phyloP scores from a whole-genome alignment of 2,888 invertebrate genomes.

The Agrotis puta region DNA sequence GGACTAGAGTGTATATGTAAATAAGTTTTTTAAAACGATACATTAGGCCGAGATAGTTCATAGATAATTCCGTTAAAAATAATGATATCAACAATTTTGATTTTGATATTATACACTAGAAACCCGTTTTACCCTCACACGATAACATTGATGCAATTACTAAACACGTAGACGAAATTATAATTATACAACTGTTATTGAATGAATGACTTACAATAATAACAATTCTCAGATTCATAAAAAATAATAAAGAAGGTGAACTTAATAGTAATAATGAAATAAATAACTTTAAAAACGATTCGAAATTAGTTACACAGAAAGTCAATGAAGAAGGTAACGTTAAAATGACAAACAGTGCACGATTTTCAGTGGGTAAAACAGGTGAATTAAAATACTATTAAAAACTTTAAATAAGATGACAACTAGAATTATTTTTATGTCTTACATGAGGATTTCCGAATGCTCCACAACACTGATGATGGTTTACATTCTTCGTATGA shows the following conservation, averaged over 20 bases:
- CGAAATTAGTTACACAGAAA: neutral
- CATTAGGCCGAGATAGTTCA: constrained; percentile 42
- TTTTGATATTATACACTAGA: constrained; percentile 44
- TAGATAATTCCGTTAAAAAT: constrained; percentile 59
- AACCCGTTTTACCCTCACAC: constrained; percentile 37
- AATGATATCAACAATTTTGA: constrained; percentile 59
- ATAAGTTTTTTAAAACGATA: constrained; percentile 47
- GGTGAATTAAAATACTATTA: constrained; percentile 35
- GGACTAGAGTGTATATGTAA: constrained; percentile 63
- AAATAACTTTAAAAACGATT: neutral
- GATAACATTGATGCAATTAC: constrained; percentile 20
- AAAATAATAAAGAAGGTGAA: neutral
- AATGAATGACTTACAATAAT: neutral
- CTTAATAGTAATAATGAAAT: neutral
- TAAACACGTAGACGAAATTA: neutral
- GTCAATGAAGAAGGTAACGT: neutral
- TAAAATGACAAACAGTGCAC: constrained; percentile 16
- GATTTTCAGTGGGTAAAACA: constrained; percentile 43
- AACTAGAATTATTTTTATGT: constrained; percentile 85
- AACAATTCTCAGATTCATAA: neutral
- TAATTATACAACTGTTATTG: constrained; percentile 33
- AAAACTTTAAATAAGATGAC: constrained; percentile 80
- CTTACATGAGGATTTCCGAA: constrained; percentile 88
- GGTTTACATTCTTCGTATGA: constrained; percentile 86
- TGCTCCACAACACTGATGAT: constrained; percentile 89